Evolutionary conservation across 2,113 vertebrate species (phyloP).

Genomic region (Dicentrarchus labrax): DNA sequence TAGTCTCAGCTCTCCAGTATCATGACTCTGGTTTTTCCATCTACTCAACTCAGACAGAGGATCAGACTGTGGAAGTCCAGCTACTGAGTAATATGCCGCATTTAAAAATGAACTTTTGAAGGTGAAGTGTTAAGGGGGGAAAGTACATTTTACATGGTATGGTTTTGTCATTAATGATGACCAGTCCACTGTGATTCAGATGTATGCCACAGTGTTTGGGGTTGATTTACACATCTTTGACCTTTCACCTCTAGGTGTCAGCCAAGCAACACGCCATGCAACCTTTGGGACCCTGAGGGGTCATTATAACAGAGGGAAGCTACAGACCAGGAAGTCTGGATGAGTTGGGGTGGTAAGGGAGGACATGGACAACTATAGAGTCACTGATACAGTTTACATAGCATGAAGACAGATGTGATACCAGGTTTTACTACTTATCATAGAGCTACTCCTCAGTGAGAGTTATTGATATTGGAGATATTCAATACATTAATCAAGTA

Average conservation of each 20-base stretch:
- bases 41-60: slow-evolving; percentile 26
- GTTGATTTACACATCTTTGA: slow-evolving; percentile 20
- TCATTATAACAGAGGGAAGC: background rate
- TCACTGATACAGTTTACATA: background rate
- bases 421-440: too few relatives aligned
- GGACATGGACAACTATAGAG: background rate
- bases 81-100: background rate
- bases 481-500: background rate
- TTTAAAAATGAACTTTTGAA: slow-evolving; percentile 2
- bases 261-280: slow-evolving; percentile 19
- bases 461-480: background rate
- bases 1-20: slow-evolving; percentile 34
- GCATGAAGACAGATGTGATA: background rate
- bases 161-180: slow-evolving; percentile 13
- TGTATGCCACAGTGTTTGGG: background rate
- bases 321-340: background rate
- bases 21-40: slow-evolving; percentile 48
- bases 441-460: too few relatives aligned
- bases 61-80: slow-evolving; percentile 10
- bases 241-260: slow-evolving; percentile 45
- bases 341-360: background rate
- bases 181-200: background rate
- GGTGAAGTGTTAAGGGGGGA: background rate
- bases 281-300: background rate
- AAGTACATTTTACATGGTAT: background rate